Evolutionary conservation across 2,888 invertebrate species (phyloP), one percentile per base, ranked within the genome.

Genomic region (Cheilosia urbana): DNA sequence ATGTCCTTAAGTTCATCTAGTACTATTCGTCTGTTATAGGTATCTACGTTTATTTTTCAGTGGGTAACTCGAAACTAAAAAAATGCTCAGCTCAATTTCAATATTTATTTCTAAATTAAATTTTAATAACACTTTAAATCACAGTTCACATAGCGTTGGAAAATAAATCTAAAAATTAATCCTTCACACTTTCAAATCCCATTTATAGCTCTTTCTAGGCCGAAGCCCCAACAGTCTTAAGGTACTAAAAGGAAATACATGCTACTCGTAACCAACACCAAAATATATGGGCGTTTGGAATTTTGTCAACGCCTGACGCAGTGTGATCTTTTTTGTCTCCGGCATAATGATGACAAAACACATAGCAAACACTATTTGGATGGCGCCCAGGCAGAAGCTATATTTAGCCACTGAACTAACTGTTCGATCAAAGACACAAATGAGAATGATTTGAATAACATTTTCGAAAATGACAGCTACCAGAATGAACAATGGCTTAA

Each of bases 251-350:
- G 27, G 5, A 27, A 27, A 6, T 7, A 7, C 42, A 9, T 17
- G 34, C 55, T 55, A 37, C 24, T 58, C 19, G 11, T 47, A 34
- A 13, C 53, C 37, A 37, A 6, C 6, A 6, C 47, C 17, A 34
- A 55, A 30, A 37, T 55, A 45, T 42, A 69, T 24, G 4, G n/a
- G 40, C 17, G 7, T 24, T 13, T 68, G 42, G 47, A 91, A 91
- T 53, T 78, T 88, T 0, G 69, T 47, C 34, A 88, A 88, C 13
- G 91, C 88, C n/a, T 89, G 89, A 0, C 88, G 87, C 42, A 91
- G 60, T 0, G 89, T 88, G 5, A 83, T 80, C 19, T 62, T n/a
- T 47, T 87, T 89, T 0, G 91, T 91, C 87, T 91, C 91, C 4
- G 91, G 91, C 66, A 91, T 69, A 7, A 80, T 60, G 13, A 85